Percentiles rank a stretch among this genome's conserved stretches.
Conservation (phyloP, 2,797 vertebrate genomes). For the Parotocinclus haroldoi region DNA sequence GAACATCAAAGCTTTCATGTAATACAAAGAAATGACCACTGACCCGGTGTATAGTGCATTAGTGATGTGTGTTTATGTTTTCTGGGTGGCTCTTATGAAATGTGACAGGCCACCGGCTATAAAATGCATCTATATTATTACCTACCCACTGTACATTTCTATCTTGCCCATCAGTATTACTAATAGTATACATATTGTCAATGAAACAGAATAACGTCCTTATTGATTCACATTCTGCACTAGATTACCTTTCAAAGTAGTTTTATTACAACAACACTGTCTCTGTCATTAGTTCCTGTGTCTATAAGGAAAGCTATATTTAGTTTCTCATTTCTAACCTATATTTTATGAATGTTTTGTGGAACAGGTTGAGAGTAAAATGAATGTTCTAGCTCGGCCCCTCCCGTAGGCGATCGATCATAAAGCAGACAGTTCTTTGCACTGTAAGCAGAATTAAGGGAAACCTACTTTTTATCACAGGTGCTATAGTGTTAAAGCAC, state of each 20-base stretch:
- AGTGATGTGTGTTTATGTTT: conserved; percentile 9
- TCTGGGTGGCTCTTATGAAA: conserved; percentile 45
- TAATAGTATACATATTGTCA: too few relatives aligned
- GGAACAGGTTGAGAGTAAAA: conserved; percentile 63
- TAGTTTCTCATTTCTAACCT: conserved; percentile 59
- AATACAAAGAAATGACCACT: conserved; percentile 12
- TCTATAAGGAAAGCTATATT: conserved; percentile 57
- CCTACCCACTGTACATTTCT: too few relatives aligned
- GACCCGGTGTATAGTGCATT: conserved; percentile 18
- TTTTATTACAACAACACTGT: neutral
- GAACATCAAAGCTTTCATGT: neutral
- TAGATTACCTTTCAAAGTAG: too few relatives aligned
- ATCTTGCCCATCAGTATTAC: too few relatives aligned
- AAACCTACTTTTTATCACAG: conserved; percentile 44
- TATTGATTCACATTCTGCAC: too few relatives aligned
- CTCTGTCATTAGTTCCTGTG: conserved; percentile 17
- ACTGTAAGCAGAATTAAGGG: conserved; percentile 61
- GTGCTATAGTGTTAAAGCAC: conserved; percentile 1
- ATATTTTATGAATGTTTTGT: conserved; percentile 63
- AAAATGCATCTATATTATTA: conserved; percentile 46
- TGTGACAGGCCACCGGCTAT: conserved; percentile 58
- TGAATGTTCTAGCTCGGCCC: conserved; percentile 59
- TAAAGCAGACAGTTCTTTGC: conserved; percentile 48
- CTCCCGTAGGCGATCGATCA: conserved; percentile 65
- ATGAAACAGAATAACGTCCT: too few relatives aligned